phyloP scores from a whole-genome alignment of 2,888 invertebrate species.

The Chirona hameri region DNA sequence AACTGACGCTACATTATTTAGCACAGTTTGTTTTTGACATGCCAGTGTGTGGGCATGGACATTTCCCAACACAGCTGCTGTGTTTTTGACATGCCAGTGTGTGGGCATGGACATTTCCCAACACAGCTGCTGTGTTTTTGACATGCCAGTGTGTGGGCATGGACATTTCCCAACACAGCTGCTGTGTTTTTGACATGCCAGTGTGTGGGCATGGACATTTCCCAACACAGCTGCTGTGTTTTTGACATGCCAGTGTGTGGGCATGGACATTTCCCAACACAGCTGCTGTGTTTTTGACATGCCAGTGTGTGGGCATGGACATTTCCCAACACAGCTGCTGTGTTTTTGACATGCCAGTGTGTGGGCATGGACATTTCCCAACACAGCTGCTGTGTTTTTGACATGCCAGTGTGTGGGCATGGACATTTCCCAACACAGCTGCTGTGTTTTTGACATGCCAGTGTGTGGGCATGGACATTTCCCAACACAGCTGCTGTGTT shows the following conservation, averaged over 20 bases:
- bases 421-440: neutral
- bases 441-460: too few species aligned
- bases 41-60: neutral
- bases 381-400: too few species aligned
- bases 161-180: neutral
- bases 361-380: neutral
- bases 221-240: too few species aligned
- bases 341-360: neutral
- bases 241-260: neutral
- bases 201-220: neutral
- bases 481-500: too few species aligned
- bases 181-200: too few species aligned
- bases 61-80: neutral
- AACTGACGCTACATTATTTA: too few species aligned
- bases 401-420: neutral
- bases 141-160: neutral
- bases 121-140: too few species aligned
- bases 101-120: neutral
- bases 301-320: neutral
- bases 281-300: too few species aligned
- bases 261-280: neutral
- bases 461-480: neutral
- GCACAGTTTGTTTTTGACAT: too few species aligned
- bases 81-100: neutral
- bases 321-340: too few species aligned